Percentiles rank a stretch among this genome's conserved stretches.
phyloP scores from a whole-genome alignment of 2,797 vertebrate species.

The Lacerta bilineata region DNA sequence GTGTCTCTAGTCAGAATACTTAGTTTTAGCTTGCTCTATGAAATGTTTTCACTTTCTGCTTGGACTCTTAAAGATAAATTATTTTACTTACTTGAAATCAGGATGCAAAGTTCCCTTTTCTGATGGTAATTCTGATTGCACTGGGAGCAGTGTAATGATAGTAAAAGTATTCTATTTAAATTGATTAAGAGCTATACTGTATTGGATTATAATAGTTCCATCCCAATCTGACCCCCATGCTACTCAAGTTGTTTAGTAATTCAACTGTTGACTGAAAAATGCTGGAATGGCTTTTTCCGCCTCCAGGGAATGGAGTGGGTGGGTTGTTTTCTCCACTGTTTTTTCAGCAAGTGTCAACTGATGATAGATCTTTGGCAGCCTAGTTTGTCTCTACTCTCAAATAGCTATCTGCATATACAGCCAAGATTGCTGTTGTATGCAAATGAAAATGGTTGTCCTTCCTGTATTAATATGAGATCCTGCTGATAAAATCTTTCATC shows the following conservation, averaged over 20 bases:
- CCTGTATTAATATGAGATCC: neutral
- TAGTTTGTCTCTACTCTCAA: neutral
- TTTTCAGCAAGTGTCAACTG: neutral
- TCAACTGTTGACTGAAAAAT: too few relatives aligned
- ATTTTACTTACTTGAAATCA: too few relatives aligned
- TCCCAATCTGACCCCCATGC: neutral
- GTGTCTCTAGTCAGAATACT: too few relatives aligned
- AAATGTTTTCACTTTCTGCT: too few relatives aligned
- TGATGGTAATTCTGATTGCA: too few relatives aligned
- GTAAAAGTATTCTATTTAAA: too few relatives aligned
- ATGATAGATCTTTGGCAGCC: neutral
- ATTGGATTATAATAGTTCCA: neutral
- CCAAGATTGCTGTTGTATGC: neutral
- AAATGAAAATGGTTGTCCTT: neutral
- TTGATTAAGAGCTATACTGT: too few relatives aligned
- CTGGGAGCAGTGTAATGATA: too few relatives aligned
- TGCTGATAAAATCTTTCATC: neutral
- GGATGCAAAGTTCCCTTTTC: too few relatives aligned
- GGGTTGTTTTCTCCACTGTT: neutral
- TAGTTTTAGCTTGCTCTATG: too few relatives aligned
- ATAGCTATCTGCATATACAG: neutral
- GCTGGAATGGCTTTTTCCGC: too few relatives aligned
- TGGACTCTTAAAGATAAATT: too few relatives aligned
- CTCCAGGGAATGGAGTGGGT: neutral
- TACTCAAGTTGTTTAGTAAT: neutral